phyloP scores from a whole-genome alignment of 2,888 invertebrate species.

The Lepidonotus clava region DNA sequence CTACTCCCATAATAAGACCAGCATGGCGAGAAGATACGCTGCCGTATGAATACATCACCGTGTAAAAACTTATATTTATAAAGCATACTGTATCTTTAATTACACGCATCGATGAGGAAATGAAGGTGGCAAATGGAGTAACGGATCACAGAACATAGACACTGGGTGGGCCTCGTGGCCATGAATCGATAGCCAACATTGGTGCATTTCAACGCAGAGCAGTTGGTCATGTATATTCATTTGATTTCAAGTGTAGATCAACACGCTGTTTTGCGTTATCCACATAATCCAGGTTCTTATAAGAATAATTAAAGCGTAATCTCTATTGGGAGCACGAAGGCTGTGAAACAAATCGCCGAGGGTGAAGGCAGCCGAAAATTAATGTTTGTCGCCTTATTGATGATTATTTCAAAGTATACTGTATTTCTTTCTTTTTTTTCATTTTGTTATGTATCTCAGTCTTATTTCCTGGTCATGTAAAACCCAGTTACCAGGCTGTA shows the following conservation, averaged over 20 bases:
- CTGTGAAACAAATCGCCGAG: neutral
- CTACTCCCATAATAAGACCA: too few species aligned
- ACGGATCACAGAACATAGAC: too few species aligned
- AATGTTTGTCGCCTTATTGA: neutral
- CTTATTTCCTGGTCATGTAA: neutral
- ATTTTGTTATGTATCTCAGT: too few species aligned
- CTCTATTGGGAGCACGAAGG: neutral
- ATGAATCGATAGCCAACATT: too few species aligned
- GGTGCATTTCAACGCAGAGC: slow-evolving; percentile 42
- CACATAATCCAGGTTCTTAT: neutral
- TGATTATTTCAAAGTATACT: neutral
- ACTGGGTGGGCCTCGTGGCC: too few species aligned
- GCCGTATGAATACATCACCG: too few species aligned
- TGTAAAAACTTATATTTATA: too few species aligned
- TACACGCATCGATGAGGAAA: too few species aligned
- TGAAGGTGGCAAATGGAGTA: too few species aligned
- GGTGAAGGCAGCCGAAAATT: neutral
- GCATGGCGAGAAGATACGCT: too few species aligned
- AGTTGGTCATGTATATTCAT: slow-evolving; percentile 33
- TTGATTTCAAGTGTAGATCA: neutral
- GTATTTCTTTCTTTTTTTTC: neutral
- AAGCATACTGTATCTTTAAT: too few species aligned
- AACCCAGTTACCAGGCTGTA: neutral
- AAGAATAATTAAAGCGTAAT: too few species aligned
- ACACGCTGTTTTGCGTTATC: neutral